Evolutionary conservation across 35 echinoderm and acorn worm species (phyloP).

Genomic region (Apostichopus japonicus): DNA sequence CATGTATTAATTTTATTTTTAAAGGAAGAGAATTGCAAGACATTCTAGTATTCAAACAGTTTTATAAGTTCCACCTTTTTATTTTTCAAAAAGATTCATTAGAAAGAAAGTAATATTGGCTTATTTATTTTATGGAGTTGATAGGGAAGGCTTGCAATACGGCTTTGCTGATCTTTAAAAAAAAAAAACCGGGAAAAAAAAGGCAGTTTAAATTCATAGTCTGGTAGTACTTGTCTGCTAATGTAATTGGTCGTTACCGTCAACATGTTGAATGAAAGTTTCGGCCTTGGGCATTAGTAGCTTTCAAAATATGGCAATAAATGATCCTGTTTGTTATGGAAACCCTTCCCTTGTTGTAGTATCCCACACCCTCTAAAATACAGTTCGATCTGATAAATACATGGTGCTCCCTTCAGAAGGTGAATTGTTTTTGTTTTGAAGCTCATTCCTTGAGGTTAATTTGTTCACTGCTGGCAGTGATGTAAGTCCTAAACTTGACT

Average conservation of each 20-base stretch:
- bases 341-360: not conserved
- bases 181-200: not conserved
- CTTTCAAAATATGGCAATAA: slow-evolving; percentile 51
- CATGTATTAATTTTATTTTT: not conserved
- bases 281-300: slow-evolving; percentile 27
- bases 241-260: not conserved
- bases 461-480: slow-evolving; percentile 46
- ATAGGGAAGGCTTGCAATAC: slow-evolving; percentile 26
- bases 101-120: slow-evolving; percentile 14
- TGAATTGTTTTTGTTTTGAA: not conserved
- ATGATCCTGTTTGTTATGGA: not conserved
- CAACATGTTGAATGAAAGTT: not conserved
- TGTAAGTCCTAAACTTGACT: not conserved
- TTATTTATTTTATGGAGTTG: slow-evolving; percentile 19
- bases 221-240: not conserved
- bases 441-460: slow-evolving; percentile 33
- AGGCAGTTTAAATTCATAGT: not conserved
- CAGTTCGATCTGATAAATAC: not conserved
- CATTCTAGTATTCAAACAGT: slow-evolving; percentile 44
- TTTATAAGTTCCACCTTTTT: slow-evolving; percentile 27
- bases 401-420: slow-evolving; percentile 24
- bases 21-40: not conserved
- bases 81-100: not conserved
- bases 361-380: not conserved
- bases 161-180: not conserved